phyloP scores from a whole-genome alignment of 2,113 vertebrate genomes.

The Callionymus lyra region DNA sequence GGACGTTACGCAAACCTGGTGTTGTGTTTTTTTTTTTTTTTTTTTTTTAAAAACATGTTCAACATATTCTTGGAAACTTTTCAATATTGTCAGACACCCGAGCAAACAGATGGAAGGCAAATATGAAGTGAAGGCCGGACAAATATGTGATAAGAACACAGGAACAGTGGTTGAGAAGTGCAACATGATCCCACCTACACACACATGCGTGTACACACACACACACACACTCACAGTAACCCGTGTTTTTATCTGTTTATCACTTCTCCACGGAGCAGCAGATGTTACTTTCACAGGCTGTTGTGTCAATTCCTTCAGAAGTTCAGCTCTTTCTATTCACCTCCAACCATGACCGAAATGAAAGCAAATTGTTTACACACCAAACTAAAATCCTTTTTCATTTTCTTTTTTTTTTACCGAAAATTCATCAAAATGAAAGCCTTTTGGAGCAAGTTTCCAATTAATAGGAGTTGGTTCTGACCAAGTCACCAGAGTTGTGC shows the following conservation, averaged over 20 bases:
- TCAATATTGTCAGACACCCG: conserved; percentile 66
- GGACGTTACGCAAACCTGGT: conserved; percentile 52
- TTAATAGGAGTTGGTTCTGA: too few relatives aligned
- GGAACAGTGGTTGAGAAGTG: conserved; percentile 49
- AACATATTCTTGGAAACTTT: conserved; percentile 56
- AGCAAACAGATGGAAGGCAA: conserved; percentile 75
- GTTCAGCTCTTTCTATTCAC: too few relatives aligned
- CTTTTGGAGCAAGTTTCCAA: background rate
- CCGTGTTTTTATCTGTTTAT: conserved; percentile 25
- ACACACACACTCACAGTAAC: conserved; percentile 11
- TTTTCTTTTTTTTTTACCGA: too few relatives aligned
- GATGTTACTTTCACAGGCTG: conserved; percentile 73
- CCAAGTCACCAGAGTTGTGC: too few relatives aligned
- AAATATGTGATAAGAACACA: conserved; percentile 82
- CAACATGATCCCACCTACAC: conserved; percentile 22
- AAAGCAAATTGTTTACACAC: too few relatives aligned
- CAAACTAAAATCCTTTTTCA: too few relatives aligned
- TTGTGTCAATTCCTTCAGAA: conserved; percentile 62
- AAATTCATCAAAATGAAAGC: conserved; percentile 70
- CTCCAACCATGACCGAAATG: too few relatives aligned
- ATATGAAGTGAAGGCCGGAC: conserved; percentile 76
- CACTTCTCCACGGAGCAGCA: conserved; percentile 54
- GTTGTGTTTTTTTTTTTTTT: conserved; percentile 24
- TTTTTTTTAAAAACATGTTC: conserved; percentile 1
- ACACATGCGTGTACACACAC: conserved; percentile 7